Evolutionary conservation across 2,797 vertebrate genomes (phyloP), one percentile per base, ranked within the genome.

Genomic region (Enteromius paludinosus): DNA sequence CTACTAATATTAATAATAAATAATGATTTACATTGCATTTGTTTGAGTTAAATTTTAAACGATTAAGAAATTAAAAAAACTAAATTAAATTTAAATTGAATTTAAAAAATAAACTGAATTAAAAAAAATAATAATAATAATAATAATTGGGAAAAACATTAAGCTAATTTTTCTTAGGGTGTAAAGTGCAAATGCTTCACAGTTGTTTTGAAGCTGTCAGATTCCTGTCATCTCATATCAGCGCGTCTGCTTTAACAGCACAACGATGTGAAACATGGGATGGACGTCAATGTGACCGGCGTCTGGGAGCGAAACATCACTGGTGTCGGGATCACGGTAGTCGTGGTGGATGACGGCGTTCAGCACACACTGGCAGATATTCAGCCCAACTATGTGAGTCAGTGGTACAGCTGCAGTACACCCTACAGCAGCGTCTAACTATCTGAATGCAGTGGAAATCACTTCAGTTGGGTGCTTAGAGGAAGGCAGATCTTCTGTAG

Each of bases 231-330:
- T 49, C 11, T 47, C 15, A 35, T 3, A 5, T 73, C 25, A 35
- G 20, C 20, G 9, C 18, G 0, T 68, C 14, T 62, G 14, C n/a
- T 20, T 17, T n/a, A 23, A 3, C 80, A 99, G 98, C 96, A 98
- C 89, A 99, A 99, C 84, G 88, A 89, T 45, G 79, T 92, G 83
- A 96, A 87, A 65, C 93, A 86, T 0, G 97, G 96, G 8, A 97
- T 97, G 96, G 98, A 99, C 90, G 97, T 99, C 92, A 99, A 99
- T 0, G 96, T 99, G 89, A 99, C 97, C 0, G 97, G 97, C 0
- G 95, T 99, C n/a, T 99, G 98, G 98, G 98, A 99, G 88, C 93
- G 83, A 61, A 97, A 98, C 35, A 95, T 99, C 86, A 99, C 98
- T 0, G 98, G 98, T 8, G 91, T 1, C 0, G 98, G 98, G 0